Conservation (phyloP, 2,888 invertebrate species). For the Ophion slaviceki region DNA sequence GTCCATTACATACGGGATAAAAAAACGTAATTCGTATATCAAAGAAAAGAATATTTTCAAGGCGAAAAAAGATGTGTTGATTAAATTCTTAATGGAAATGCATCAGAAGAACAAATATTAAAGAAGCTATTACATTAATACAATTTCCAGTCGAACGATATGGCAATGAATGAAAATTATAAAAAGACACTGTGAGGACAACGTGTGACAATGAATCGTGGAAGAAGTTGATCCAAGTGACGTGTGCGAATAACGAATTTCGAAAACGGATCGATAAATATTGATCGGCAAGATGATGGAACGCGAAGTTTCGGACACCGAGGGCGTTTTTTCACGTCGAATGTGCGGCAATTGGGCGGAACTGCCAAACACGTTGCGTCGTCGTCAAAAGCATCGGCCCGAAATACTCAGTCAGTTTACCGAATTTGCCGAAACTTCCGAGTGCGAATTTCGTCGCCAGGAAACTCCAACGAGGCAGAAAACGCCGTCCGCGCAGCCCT, state of each 20-base stretch:
- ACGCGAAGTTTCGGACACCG: conserved; percentile 80
- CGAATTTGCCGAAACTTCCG: conserved; percentile 80
- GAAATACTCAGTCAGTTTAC: conserved; percentile 81
- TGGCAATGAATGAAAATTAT: background rate
- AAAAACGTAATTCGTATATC: conserved; percentile 13
- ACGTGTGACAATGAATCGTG: conserved; percentile 28
- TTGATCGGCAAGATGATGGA: conserved; percentile 73
- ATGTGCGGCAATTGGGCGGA: conserved; percentile 82
- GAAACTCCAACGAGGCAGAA: conserved; percentile 67
- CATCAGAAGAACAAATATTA: background rate
- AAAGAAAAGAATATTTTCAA: conserved; percentile 26
- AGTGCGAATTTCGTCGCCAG: conserved; percentile 76
- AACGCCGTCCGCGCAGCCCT: conserved; percentile 43
- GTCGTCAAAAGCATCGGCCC: conserved; percentile 80
- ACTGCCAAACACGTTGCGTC: conserved; percentile 81
- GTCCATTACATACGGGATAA: conserved; percentile 26
- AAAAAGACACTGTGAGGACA: conserved; percentile 4
- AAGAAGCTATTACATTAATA: background rate
- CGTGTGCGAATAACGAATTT: background rate
- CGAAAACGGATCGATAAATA: conserved; percentile 2
- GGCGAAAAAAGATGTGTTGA: conserved; percentile 35
- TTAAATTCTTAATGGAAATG: background rate
- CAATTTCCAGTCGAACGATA: conserved; percentile 3
- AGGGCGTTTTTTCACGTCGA: conserved; percentile 79
- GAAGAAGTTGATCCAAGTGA: background rate